phyloP scores from a whole-genome alignment of 2,113 vertebrate genomes.

The Ia io region DNA sequence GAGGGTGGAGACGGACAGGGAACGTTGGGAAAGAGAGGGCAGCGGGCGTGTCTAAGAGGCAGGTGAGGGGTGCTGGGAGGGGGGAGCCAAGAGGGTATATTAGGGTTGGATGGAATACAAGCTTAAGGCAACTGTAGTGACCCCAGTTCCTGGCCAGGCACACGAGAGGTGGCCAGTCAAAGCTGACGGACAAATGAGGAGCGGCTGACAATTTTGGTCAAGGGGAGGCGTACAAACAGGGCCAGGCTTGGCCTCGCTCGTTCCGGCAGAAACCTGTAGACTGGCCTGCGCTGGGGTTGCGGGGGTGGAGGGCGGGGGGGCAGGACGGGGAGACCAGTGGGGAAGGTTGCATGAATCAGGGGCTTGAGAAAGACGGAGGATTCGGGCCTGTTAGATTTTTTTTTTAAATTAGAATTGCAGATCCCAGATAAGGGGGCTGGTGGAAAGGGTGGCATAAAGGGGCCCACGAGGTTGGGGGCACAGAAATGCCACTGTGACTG shows the following conservation, averaged over 20 bases:
- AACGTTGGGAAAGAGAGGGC: background rate
- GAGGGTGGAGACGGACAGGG: background rate
- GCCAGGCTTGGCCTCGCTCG: background rate
- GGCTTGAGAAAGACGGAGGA: background rate
- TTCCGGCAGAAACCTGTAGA: background rate
- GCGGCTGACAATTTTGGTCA: background rate
- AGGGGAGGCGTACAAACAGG: background rate
- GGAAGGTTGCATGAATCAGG: background rate
- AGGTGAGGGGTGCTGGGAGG: background rate
- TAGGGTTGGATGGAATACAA: background rate
- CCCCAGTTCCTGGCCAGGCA: rapidly evolving
- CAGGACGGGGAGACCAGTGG: rapidly evolving
- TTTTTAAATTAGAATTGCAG: background rate
- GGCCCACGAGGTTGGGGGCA: background rate
- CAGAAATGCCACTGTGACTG: background rate
- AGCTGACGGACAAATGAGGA: background rate
- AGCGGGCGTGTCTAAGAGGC: too few species aligned
- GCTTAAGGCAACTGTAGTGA: background rate
- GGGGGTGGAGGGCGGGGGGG: rapidly evolving
- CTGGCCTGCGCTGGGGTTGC: background rate
- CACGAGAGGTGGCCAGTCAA: background rate
- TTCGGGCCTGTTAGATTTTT: background rate
- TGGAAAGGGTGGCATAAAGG: background rate
- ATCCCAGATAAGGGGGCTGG: background rate
- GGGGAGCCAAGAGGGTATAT: too few species aligned